Percentiles rank a stretch among this genome's conserved stretches.
These are phyloP conservation scores for Glyphotaelius pellucidus DNA, from an alignment of 2,888 invertebrate species.

Conservation along the genomic window DNA sequence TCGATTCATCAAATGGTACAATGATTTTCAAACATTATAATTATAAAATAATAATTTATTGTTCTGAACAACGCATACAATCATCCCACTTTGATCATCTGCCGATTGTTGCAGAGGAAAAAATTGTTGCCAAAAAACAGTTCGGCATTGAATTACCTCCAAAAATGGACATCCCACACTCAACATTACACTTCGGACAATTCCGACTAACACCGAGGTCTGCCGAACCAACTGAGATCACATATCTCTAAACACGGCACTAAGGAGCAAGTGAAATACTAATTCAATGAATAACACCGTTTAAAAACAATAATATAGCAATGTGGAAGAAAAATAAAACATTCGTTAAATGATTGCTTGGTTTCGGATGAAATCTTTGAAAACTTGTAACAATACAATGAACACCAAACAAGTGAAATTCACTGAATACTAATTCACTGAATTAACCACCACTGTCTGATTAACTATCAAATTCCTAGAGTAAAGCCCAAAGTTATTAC, in stretches of 20 bases:
- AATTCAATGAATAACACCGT: not conserved
- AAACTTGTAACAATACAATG: too few relatives aligned
- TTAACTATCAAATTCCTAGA: not conserved
- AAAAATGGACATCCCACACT: slow-evolving; percentile 24
- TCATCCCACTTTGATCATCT: not conserved
- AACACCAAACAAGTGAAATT: not conserved
- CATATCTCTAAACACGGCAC: not conserved
- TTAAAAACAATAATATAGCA: not conserved
- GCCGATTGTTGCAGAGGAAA: not conserved
- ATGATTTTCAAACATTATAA: not conserved
- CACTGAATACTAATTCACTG: too few relatives aligned
- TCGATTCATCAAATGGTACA: not conserved
- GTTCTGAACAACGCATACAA: not conserved
- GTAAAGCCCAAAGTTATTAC: too few relatives aligned
- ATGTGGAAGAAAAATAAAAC: not conserved
- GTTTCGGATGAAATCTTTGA: not conserved
- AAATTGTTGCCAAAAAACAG: not conserved
- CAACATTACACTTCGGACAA: not conserved
- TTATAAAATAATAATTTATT: not conserved
- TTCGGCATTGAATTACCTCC: slow-evolving; percentile 37
- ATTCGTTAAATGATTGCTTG: not conserved
- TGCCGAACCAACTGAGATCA: not conserved
- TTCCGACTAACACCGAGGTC: slow-evolving; percentile 13
- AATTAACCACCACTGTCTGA: not conserved
- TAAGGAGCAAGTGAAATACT: not conserved